Evolutionary conservation across 2,888 invertebrate genomes (phyloP).

Genomic region (Pseudococcus longispinus): DNA sequence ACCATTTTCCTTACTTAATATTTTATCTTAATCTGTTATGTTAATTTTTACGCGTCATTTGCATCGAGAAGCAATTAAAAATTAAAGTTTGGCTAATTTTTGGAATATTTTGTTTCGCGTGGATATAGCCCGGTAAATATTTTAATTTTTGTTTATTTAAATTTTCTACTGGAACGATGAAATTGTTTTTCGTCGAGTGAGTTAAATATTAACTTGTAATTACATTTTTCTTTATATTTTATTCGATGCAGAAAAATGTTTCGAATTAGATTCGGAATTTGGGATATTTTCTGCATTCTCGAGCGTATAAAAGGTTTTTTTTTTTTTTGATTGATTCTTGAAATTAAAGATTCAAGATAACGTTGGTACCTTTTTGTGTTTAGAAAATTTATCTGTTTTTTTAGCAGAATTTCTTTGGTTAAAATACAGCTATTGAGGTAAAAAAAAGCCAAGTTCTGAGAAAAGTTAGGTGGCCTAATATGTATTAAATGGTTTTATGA

Average conservation of each 20-base stretch:
- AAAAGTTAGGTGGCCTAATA: no score
- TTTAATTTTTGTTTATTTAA: constrained; percentile 5
- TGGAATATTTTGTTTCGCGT: background rate
- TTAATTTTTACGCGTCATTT: background rate
- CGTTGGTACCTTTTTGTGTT: background rate
- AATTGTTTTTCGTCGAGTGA: background rate
- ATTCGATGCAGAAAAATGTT: background rate
- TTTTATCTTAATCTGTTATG: constrained; percentile 31
- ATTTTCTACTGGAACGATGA: background rate
- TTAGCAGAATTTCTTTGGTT: background rate
- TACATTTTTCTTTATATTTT: background rate
- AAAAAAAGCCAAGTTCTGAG: background rate
- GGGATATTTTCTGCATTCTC: background rate
- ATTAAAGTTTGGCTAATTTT: background rate
- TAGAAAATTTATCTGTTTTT: background rate
- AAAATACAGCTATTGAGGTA: background rate
- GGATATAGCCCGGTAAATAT: background rate
- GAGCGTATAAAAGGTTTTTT: background rate
- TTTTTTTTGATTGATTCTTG: background rate
- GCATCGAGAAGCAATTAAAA: background rate
- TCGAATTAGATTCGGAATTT: background rate
- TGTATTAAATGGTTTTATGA: no score
- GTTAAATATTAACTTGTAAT: background rate
- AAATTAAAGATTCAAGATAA: constrained; percentile 1
- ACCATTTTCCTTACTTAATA: constrained; percentile 5